These are phyloP conservation scores for Bembecia ichneumoniformis DNA, from an alignment of 2,888 invertebrate genomes.

Conservation along the genomic window DNA sequence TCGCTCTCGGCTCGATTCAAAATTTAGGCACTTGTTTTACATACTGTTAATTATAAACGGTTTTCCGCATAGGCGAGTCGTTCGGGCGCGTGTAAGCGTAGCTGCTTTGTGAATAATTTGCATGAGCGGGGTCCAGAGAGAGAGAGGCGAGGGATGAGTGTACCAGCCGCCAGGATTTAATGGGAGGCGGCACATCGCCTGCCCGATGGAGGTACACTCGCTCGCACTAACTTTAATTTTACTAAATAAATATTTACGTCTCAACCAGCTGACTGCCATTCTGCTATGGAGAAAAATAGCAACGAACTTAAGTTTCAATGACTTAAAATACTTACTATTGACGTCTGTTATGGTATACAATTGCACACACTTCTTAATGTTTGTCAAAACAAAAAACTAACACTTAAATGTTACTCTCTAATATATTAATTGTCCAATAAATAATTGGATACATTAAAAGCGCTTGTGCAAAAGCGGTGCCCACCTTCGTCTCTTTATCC, in stretches of 20 bases:
- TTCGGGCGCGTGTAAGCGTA: slow-evolving; percentile 39
- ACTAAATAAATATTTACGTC: slow-evolving; percentile 16
- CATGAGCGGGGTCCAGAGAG: slow-evolving; percentile 25
- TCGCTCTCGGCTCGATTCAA: not conserved
- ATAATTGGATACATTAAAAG: too few species aligned
- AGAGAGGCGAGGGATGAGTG: not conserved
- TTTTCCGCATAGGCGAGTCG: slow-evolving; percentile 35
- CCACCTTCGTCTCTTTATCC: too few species aligned
- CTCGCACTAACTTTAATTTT: slow-evolving; percentile 8
- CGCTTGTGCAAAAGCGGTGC: too few species aligned
- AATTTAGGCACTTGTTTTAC: slow-evolving; percentile 21
- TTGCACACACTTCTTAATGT: too few species aligned
- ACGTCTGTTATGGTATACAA: too few species aligned
- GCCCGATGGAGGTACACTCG: slow-evolving; percentile 39
- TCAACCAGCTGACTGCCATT: too few species aligned
- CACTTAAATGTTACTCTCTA: too few species aligned
- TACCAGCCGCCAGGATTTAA: slow-evolving; percentile 31
- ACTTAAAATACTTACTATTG: too few species aligned
- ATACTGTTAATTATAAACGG: slow-evolving; percentile 25
- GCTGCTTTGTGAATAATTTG: slow-evolving; percentile 50
- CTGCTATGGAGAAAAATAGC: too few species aligned
- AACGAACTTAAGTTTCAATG: too few species aligned
- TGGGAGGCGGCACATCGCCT: slow-evolving; percentile 27
- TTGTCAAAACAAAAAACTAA: too few species aligned
- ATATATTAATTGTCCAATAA: too few species aligned